phyloP scores from a whole-genome alignment of 2,113 vertebrate genomes.

The Chamaea fasciata region DNA sequence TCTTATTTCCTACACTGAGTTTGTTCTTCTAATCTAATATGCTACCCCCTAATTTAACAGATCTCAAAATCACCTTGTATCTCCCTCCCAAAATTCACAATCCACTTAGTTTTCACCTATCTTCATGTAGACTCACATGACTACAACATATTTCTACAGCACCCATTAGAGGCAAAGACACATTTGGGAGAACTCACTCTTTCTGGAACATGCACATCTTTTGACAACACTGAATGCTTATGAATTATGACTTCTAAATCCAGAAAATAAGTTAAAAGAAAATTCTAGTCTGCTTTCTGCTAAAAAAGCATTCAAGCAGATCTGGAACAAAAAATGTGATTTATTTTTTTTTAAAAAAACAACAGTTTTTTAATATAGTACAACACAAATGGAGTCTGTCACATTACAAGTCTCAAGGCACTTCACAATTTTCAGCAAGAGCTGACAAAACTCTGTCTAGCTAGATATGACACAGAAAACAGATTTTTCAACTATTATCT shows the following conservation, averaged over 20 bases:
- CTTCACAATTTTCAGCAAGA: constrained; percentile 8
- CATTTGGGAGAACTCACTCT: neutral
- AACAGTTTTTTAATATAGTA: constrained; percentile 6
- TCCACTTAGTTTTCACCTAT: neutral
- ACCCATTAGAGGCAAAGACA: neutral
- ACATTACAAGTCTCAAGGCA: constrained; percentile 3
- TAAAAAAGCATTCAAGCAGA: constrained; percentile 12
- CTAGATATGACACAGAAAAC: neutral
- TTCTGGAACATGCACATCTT: neutral
- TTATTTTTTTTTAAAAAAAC: neutral
- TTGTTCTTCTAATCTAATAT: neutral
- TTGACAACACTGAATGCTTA: neutral
- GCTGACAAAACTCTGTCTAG: constrained; percentile 3
- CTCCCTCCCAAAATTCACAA: neutral
- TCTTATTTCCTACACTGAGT: neutral
- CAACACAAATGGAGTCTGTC: constrained; percentile 29
- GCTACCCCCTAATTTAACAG: neutral
- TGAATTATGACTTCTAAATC: constrained; percentile 4
- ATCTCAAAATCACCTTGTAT: neutral
- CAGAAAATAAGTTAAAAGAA: neutral
- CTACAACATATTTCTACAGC: neutral
- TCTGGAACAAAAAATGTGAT: neutral
- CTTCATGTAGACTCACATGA: neutral
- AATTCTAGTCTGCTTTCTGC: neutral
- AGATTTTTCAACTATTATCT: neutral